phyloP scores from a whole-genome alignment of 2,113 vertebrate species.

The Poeciliopsis occidentalis region DNA sequence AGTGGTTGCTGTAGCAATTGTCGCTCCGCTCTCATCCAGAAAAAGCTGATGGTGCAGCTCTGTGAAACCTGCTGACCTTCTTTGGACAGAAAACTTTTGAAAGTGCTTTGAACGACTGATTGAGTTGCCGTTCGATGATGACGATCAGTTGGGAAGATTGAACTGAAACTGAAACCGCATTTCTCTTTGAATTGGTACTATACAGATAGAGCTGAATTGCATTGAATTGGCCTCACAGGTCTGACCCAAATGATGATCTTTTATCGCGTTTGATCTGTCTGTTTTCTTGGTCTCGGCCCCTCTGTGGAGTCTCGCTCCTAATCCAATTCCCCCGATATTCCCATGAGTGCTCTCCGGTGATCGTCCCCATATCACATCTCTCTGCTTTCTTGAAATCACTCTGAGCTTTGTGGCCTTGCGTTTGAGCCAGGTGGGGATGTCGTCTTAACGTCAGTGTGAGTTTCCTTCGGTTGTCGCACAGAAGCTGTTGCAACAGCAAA shows the following conservation, averaged over 20 bases:
- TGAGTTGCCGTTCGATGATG: too few species aligned
- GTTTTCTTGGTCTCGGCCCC: slow-evolving; percentile 5
- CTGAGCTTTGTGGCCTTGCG: not conserved
- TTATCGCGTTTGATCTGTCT: slow-evolving; percentile 2
- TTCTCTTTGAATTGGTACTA: too few species aligned
- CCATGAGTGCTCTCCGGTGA: slow-evolving; percentile 44
- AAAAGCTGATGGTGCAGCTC: too few species aligned
- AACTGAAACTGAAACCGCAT: too few species aligned
- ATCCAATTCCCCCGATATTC: slow-evolving; percentile 50
- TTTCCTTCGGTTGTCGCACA: slow-evolving; percentile 53
- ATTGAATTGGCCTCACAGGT: too few species aligned
- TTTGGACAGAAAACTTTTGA: too few species aligned
- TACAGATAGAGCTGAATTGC: too few species aligned
- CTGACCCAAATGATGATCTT: slow-evolving; percentile 17
- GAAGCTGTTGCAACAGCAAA: slow-evolving; percentile 72
- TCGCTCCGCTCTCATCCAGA: too few species aligned
- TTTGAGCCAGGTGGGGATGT: slow-evolving; percentile 8
- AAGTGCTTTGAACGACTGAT: too few species aligned
- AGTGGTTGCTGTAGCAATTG: too few species aligned
- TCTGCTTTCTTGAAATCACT: slow-evolving; percentile 12
- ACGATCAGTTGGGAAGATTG: too few species aligned
- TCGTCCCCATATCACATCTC: slow-evolving; percentile 55
- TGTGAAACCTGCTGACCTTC: too few species aligned
- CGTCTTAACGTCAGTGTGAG: slow-evolving; percentile 54
- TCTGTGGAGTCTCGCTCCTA: slow-evolving; percentile 34